Base-by-base conservation (phyloP, 2,113 vertebrate species). In the Perca schrenkii region DNA sequence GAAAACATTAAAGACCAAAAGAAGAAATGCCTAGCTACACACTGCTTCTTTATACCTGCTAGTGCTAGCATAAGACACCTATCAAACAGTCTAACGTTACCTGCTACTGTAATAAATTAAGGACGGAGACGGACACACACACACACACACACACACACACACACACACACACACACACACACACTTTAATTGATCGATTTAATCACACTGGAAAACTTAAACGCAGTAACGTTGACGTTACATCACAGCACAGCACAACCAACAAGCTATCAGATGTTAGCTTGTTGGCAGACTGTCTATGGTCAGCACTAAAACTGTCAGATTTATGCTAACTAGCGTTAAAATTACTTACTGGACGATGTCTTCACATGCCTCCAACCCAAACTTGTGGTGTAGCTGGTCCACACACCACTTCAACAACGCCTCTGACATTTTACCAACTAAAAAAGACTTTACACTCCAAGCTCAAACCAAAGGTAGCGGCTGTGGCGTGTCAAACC, bases 301-400 rank as follows among this genome's bases (percentile, higher is more conserved):
- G 8, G 25, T 46, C 40, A 13, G 11, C 6, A 12, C 19, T 69
- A 14, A 4, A 36, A 62, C 58, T 3, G 76, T 28, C 52, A 46
- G 1, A 63, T 78, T 62, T 28, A 31, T 17, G 43, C 63, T 47
- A 65, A 22, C 21, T 3, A 1, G 8, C 14, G 13, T 14, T 52
- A 21, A 49, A 14, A 4, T 64, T 5, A 88, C 97, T 97, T 90
- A 99, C 98, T 95, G 94, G 71, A 98, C 95, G 43, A 99, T 96
- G 56, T 99, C 98, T 91, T 98, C 97, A 92, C 96, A 96, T 40
- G 97, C 97, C 53, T 98, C 97, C 91, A 99, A 74, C 8, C 95
- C 95, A 63, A 99, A 98, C 53, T 92, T 93, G 14, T 94, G 94
- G 22, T 96, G 93, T 64, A 99, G 75, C 75, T 97, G 94, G 63